Base-by-base conservation (phyloP, 2,888 invertebrate genomes). In the Kuschelorhynchus macadamiae region DNA sequence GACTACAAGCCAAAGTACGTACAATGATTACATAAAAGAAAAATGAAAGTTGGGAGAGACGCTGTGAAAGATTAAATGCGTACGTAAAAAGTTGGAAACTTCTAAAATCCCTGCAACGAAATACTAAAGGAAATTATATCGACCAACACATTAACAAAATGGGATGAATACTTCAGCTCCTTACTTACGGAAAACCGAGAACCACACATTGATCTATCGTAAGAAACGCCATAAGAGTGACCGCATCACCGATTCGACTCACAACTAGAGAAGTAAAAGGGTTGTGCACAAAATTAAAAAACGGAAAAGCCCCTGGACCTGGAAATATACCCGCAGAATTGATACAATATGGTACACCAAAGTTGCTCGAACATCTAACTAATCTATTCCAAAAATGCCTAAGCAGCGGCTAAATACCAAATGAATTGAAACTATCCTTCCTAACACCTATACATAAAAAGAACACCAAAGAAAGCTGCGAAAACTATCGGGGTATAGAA, bases 341-440 rank as follows among this genome's bases (percentile, higher is more conserved):
- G 12, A 12, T 36, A n/a, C 3, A 36, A 12, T 36, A 36, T 25
- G 36, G 36, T 11, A 36, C 36, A 12, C 36, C 36, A 7, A 36
- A 36, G 12, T 12, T 36, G 11, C 11, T n/a, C 11, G 36, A 36
- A 36, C 11, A 36, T 11, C 36, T 11, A 36, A 36, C 5, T 3
- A 36, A 12, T 2, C 36, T 36, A 3, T 36, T 36, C 11, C 36
- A 36, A 63, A 61, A 16, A 25, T 60, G 49, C 20, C 30, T 60
- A 14, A 49, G 36, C 39, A 17, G 11, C 12, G 32, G 18, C 1
- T 14, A 61, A 39, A 50, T 61, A 39, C 52, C 61, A 41, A 36
- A 61, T 18, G 44, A 36, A 36, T 36, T 4, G 36, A 36, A 36
- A 36, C 12, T 36, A 12, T 36, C 36, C 12, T n/a, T 7, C 12